phyloP scores from a whole-genome alignment of 2,113 vertebrate genomes.

The Oreocharis arfaki region DNA sequence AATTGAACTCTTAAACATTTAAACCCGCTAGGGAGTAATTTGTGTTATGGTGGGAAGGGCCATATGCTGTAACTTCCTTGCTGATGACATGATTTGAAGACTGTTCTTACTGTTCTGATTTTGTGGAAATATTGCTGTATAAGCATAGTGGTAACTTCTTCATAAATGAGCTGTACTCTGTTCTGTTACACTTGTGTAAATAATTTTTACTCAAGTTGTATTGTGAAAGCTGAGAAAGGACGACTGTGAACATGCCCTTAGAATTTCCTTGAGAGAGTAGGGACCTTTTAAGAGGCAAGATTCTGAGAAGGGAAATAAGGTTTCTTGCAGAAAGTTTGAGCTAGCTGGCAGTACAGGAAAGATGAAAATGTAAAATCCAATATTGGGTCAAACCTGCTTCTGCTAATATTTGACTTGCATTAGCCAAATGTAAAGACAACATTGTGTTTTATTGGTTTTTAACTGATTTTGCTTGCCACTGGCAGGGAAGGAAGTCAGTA shows the following conservation, averaged over 20 bases:
- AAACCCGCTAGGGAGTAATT: not conserved
- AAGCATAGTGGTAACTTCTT: not conserved
- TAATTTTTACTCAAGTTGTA: not conserved
- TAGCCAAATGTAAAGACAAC: not conserved
- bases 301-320: constrained; percentile 33
- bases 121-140: not conserved
- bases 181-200: not conserved
- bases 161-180: not conserved
- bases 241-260: not conserved
- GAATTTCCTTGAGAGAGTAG: constrained; percentile 18
- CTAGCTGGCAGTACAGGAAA: not conserved
- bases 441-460: not conserved
- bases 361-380: constrained; percentile 7
- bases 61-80: not conserved
- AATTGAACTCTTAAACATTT: not conserved
- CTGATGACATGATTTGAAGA: not conserved
- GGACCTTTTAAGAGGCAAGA: not conserved
- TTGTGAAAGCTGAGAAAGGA: constrained; percentile 7
- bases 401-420: not conserved
- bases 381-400: not conserved
- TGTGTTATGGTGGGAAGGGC: not conserved
- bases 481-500: not conserved
- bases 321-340: not conserved
- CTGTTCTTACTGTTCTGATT: not conserved
- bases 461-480: not conserved